phyloP scores from a whole-genome alignment of 2,113 vertebrate genomes.

The Microtus pennsylvanicus region DNA sequence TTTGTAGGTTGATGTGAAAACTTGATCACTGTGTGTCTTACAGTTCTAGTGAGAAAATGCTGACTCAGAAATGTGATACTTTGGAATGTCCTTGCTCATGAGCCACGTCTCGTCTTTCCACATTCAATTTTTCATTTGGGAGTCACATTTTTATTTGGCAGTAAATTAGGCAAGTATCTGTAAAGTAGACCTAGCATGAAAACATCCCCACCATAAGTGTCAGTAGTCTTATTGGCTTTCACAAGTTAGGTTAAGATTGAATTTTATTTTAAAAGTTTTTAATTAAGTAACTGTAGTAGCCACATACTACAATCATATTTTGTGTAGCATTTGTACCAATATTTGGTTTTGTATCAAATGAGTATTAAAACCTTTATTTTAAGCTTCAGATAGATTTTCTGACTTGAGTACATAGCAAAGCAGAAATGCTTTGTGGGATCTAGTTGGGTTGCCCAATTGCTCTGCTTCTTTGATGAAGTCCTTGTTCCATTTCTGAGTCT shows the following conservation, averaged over 20 bases:
- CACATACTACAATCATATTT: background rate
- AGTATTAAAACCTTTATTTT: background rate
- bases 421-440: background rate
- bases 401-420: background rate
- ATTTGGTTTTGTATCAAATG: conserved; percentile 8
- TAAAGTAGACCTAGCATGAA: conserved; percentile 27
- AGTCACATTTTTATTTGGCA: conserved; percentile 51
- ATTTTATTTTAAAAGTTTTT: conserved; percentile 37
- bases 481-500: background rate
- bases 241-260: background rate
- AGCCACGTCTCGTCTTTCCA: background rate
- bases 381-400: background rate
- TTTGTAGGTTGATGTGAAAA: conserved; percentile 9
- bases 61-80: conserved; percentile 3
- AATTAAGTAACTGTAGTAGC: background rate
- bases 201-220: background rate
- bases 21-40: background rate
- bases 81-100: conserved; percentile 20
- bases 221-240: background rate
- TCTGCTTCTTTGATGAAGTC: conserved; percentile 10
- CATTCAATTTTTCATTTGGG: conserved; percentile 36
- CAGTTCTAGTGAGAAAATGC: conserved; percentile 19
- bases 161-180: background rate
- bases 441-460: background rate
- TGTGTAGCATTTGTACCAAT: background rate